Evolutionary conservation across 2,888 invertebrate genomes (phyloP).

Genomic region (Hyposoter dolosus): DNA sequence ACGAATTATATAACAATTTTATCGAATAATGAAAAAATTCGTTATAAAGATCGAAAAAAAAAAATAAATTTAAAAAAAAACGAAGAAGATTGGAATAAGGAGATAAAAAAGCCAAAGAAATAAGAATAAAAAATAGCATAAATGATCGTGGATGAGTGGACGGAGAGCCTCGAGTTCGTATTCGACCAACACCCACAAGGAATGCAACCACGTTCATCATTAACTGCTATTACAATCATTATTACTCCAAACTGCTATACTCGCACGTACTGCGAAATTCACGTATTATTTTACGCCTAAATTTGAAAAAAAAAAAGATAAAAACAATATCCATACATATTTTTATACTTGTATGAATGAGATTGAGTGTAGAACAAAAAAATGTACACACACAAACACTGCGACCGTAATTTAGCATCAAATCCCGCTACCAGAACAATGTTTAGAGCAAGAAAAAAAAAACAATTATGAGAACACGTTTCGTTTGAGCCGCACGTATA

Average conservation of each 20-base stretch:
- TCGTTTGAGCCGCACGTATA: constrained; percentile 57
- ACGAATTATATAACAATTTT: constrained; percentile 64
- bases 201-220: constrained; percentile 64
- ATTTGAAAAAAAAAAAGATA: constrained; percentile 17
- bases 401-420: constrained; percentile 53
- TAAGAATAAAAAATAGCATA: not conserved
- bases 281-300: constrained; percentile 38
- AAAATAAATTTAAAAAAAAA: constrained; percentile 12
- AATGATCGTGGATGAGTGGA: constrained; percentile 51
- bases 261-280: constrained; percentile 54
- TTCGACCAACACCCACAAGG: constrained; percentile 64
- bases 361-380: constrained; percentile 34
- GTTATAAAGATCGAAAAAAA: not conserved
- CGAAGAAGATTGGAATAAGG: not conserved
- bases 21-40: constrained; percentile 10
- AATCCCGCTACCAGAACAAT: constrained; percentile 48
- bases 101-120: constrained; percentile 19
- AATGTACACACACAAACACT: constrained; percentile 23
- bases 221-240: constrained; percentile 49
- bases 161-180: constrained; percentile 59
- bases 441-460: constrained; percentile 19
- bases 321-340: constrained; percentile 14
- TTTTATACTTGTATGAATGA: constrained; percentile 41
- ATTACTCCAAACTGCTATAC: constrained; percentile 48
- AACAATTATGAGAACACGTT: constrained; percentile 49